Evolutionary conservation across 1,140 invertebrate species (phyloP), one percentile per base, ranked within the genome.

Genomic region (Drosophila quadrilineata): DNA sequence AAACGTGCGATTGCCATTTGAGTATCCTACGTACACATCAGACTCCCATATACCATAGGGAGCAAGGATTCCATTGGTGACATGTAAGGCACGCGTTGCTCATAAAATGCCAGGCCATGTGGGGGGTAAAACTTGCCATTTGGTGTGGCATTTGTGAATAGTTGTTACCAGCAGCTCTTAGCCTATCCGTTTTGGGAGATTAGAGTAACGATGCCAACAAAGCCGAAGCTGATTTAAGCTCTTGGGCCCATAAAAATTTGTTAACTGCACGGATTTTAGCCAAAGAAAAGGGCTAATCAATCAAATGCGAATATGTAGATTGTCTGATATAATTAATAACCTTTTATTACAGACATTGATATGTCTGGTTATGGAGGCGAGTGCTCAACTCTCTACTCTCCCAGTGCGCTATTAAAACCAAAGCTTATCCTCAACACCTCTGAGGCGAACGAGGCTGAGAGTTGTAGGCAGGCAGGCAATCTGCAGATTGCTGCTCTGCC

Each of bases 21-120:
- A 58, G 36, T 67, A 71, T 76, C 60, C 54, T 35, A 8, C 58
- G 26, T 62, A 57, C 52, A 76, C 33, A 53, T 35, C 16, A 29
- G n/a, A 4, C 24, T 8, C 33, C n/a, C n/a, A n/a, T 5, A 36
- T 12, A 16, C 33, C 19, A 28, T 14, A 12, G 31, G 31, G 21
- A 41, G 6, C 28, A 22, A 48, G 16, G 54, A 46, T 66, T 60
- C 49, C 53, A 50, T 36, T 49, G 28, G 49, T 35, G 26, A 43
- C 43, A 48, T 19, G 17, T 19, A 29, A 29, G 52, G 19, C 67
- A 75, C 73, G 40, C 50, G 10, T 40, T 48, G 68, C 56, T 49
- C 56, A 68, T 76, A 72, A 72, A 76, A 72, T 17, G n/a, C 33
- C 60, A 22, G 17, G 68, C 60, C 56, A 52, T 56, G 45, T 52